phyloP scores from a whole-genome alignment of 1,140 invertebrate species.

The Drosophila repleta region DNA sequence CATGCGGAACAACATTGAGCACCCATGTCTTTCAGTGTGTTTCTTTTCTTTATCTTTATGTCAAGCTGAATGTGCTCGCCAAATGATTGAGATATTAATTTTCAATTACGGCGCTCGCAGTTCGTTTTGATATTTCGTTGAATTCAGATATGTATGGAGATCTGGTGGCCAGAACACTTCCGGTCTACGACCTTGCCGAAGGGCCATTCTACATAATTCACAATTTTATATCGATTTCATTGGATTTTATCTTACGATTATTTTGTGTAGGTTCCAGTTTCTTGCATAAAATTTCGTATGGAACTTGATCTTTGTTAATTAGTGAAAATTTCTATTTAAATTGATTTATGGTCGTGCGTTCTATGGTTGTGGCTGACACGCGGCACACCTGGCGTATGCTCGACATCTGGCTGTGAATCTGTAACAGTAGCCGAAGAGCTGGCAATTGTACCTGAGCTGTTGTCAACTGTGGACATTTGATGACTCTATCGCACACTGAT shows the following conservation, averaged over 20 bases:
- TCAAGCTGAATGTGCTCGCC: conserved; percentile 20
- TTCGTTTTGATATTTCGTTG: conserved; percentile 17
- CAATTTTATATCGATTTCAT: conserved; percentile 1
- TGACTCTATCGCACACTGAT: conserved; percentile 45
- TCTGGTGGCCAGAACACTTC: conserved; percentile 25
- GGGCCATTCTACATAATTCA: conserved; percentile 31
- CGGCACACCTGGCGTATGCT: conserved; percentile 34
- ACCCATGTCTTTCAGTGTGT: conserved; percentile 18
- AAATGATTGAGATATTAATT: conserved; percentile 45
- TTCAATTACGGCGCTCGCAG: conserved; percentile 39
- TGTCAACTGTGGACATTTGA: conserved; percentile 54
- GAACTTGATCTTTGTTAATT: conserved; percentile 23
- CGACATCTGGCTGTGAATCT: conserved; percentile 12
- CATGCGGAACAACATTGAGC: conserved; percentile 61
- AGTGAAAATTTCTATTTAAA: conserved; percentile 8
- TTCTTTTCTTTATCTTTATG: conserved; percentile 8
- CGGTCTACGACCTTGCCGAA: conserved; percentile 35
- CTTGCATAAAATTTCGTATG: conserved; percentile 5
- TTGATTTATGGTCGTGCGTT: neutral
- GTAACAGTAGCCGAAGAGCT: neutral
- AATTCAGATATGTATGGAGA: neutral
- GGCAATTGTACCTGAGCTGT: conserved; percentile 25
- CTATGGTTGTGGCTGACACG: neutral
- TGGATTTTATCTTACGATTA: neutral
- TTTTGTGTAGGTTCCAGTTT: conserved; percentile 23